phyloP scores from a whole-genome alignment of 2,888 invertebrate genomes.

The Ormyrus thymus region DNA sequence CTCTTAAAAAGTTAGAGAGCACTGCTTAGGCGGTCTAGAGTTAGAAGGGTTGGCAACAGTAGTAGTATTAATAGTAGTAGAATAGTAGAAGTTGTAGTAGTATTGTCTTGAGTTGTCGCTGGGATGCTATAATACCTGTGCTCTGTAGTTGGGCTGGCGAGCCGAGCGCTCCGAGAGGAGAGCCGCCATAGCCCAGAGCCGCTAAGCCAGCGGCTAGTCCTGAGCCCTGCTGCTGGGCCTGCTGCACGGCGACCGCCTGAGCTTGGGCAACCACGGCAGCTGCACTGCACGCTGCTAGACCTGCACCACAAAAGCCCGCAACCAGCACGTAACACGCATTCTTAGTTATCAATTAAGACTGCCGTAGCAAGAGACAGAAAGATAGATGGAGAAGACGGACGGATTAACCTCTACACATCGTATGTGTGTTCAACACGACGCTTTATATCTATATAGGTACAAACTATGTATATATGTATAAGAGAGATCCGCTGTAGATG shows the following conservation, averaged over 20 bases:
- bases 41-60: not conserved
- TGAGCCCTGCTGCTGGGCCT: constrained; percentile 73
- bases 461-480: not conserved
- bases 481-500: not conserved
- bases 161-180: constrained; percentile 73
- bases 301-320: constrained; percentile 72
- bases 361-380: not conserved
- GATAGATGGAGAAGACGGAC: not conserved
- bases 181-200: constrained; percentile 73
- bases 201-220: constrained; percentile 74
- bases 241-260: constrained; percentile 73
- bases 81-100: not conserved
- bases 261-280: constrained; percentile 74
- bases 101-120: not conserved
- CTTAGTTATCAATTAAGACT: constrained; percentile 62
- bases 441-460: not conserved
- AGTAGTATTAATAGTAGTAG: not conserved
- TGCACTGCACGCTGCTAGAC: constrained; percentile 80
- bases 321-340: constrained; percentile 59
- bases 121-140: constrained; percentile 68
- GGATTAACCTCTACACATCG: too few species aligned
- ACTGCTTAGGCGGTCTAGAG: not conserved
- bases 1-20: not conserved
- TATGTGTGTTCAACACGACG: not conserved
- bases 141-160: constrained; percentile 74